These are phyloP conservation scores for Leucoraja erinaceus DNA, from an alignment of 2,113 vertebrate species.

Conservation along the genomic window DNA sequence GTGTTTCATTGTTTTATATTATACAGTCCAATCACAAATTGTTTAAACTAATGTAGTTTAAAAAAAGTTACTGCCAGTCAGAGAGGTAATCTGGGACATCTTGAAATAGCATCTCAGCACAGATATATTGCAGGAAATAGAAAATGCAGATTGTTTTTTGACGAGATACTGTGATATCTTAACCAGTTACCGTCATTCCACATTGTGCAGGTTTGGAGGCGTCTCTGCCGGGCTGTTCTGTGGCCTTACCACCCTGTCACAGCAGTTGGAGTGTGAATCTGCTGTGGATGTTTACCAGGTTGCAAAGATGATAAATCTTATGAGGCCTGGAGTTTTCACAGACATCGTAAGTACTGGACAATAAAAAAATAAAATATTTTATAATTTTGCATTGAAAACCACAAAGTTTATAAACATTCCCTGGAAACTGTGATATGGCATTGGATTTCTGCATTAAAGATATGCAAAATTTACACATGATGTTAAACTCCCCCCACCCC, in stretches of 20 bases:
- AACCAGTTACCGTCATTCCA: conserved; percentile 25
- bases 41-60: background rate
- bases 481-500: background rate
- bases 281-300: conserved; percentile 97
- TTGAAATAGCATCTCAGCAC: background rate
- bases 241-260: conserved; percentile 88
- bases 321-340: conserved; percentile 98
- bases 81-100: background rate
- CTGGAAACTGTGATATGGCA: background rate
- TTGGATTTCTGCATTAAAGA: background rate
- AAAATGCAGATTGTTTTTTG: conserved; percentile 39
- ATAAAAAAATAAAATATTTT: conserved; percentile 36
- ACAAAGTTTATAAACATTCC: background rate
- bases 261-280: conserved; percentile 91
- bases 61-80: background rate
- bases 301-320: conserved; percentile 99
- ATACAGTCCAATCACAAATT: background rate
- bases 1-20: background rate
- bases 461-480: background rate
- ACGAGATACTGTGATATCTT: conserved; percentile 46
- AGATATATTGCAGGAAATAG: background rate
- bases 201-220: conserved; percentile 75
- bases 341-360: conserved; percentile 78
- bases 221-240: conserved; percentile 90
- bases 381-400: background rate